phyloP scores from a whole-genome alignment of 23 tunicate genomes.

The Phallusia fumigata region DNA sequence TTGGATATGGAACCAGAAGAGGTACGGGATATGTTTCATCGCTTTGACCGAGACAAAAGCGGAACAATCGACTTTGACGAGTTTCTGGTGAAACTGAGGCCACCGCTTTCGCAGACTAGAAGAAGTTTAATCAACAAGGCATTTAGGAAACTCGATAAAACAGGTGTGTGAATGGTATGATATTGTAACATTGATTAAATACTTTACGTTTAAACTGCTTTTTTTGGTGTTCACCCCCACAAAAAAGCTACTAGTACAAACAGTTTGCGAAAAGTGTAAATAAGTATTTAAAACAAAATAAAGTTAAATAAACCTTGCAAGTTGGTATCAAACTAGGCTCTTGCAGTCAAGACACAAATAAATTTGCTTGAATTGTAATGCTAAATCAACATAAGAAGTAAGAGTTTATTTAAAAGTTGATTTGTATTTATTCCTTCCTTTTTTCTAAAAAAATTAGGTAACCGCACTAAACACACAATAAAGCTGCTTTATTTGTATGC shows the following conservation, averaged over 20 bases:
- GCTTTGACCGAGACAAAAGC: slow-evolving; percentile 67
- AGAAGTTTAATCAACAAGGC: slow-evolving; percentile 52
- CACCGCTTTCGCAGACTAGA: slow-evolving; percentile 72
- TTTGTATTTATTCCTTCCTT: too few species aligned
- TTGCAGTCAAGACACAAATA: too few species aligned
- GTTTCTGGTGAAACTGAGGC: slow-evolving; percentile 78
- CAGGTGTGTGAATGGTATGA: slow-evolving; percentile 17
- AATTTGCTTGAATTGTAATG: too few species aligned
- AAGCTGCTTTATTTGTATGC: too few species aligned
- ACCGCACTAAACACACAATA: too few species aligned
- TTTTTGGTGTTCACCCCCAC: too few species aligned
- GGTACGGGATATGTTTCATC: slow-evolving; percentile 45
- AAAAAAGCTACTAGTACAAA: background rate
- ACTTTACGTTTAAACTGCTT: background rate
- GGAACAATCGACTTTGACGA: slow-evolving; percentile 89
- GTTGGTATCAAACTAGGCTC: too few species aligned
- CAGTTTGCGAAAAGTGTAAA: background rate
- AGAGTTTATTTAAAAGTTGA: too few species aligned
- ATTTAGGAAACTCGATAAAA: slow-evolving; percentile 70
- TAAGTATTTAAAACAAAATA: too few species aligned
- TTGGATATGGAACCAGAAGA: slow-evolving; percentile 54
- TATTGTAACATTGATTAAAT: background rate
- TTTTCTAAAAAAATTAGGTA: too few species aligned
- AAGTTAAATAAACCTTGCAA: too few species aligned
- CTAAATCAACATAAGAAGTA: too few species aligned